Conservation (phyloP, 2,888 invertebrate genomes). For the Rhynchonema sp. region DNA sequence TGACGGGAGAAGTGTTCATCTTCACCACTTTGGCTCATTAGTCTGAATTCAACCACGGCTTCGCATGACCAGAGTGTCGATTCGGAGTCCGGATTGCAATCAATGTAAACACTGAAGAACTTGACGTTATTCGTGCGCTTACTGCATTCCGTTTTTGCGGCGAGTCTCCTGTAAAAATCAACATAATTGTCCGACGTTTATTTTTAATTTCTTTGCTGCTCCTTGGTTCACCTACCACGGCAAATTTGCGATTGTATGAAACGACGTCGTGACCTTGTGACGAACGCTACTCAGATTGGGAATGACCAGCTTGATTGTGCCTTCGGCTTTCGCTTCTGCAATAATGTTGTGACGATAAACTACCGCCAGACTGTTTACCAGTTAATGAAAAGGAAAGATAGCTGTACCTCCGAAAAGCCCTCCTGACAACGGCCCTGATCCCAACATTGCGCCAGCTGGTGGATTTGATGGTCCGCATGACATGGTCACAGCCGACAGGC, state of each 20-base stretch:
- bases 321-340: slow-evolving; percentile 12
- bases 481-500: background rate
- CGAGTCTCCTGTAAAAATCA: slow-evolving; percentile 16
- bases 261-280: slow-evolving; percentile 15
- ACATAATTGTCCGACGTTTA: too few relatives aligned
- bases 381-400: too few relatives aligned
- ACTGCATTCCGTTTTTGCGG: slow-evolving; percentile 24
- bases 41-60: slow-evolving; percentile 15
- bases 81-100: slow-evolving; percentile 24
- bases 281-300: slow-evolving; percentile 12
- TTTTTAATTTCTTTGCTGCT: background rate
- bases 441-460: background rate
- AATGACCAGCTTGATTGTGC: slow-evolving; percentile 15
- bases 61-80: slow-evolving; percentile 23
- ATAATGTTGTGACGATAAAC: too few relatives aligned
- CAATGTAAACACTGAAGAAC: slow-evolving; percentile 24
- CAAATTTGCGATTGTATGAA: slow-evolving; percentile 16
- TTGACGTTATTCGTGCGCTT: slow-evolving; percentile 16
- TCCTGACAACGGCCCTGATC: too few relatives aligned
- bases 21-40: slow-evolving; percentile 10
- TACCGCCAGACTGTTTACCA: too few relatives aligned
- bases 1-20: slow-evolving; percentile 13
- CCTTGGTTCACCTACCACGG: slow-evolving; percentile 10
- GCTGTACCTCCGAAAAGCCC: too few relatives aligned
- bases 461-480: background rate